These are phyloP conservation scores for Cavia porcellus DNA, from an alignment of 2,113 vertebrate genomes.

Conservation along the genomic window DNA sequence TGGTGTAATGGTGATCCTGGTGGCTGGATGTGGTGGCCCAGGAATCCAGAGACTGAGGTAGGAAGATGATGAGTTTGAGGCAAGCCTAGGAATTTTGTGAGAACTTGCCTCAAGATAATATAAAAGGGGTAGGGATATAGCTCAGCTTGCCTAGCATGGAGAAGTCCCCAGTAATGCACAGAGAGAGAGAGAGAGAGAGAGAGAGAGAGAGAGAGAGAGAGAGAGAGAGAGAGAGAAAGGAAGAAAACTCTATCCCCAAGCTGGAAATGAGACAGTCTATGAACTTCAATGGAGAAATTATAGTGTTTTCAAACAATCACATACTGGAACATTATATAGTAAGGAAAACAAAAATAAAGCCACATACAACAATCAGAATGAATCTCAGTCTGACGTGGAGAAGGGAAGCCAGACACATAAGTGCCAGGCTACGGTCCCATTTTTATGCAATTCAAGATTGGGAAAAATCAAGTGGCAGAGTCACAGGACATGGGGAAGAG, in stretches of 20 bases:
- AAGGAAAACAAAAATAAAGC: background rate
- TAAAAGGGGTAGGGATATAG: background rate
- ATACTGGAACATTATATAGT: background rate
- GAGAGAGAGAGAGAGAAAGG: too few species aligned
- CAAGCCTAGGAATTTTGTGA: background rate
- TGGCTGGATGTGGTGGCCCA: background rate
- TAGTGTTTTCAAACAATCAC: background rate
- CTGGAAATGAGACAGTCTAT: background rate
- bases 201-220: too few species aligned
- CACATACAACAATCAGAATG: background rate
- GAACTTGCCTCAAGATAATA: background rate
- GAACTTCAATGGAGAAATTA: background rate
- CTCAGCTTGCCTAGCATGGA: background rate
- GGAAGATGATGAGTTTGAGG: background rate
- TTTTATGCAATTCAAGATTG: background rate
- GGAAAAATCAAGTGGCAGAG: background rate
- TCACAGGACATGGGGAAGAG: background rate
- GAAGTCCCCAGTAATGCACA: background rate
- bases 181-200: too few species aligned
- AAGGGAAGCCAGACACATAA: background rate
- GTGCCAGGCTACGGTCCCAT: accelerated
- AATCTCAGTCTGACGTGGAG: background rate
- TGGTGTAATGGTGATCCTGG: background rate
- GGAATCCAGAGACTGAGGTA: background rate
- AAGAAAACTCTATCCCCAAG: background rate